Evolutionary conservation across 2,888 invertebrate genomes (phyloP).

Genomic region (Frankliniella intonsa): DNA sequence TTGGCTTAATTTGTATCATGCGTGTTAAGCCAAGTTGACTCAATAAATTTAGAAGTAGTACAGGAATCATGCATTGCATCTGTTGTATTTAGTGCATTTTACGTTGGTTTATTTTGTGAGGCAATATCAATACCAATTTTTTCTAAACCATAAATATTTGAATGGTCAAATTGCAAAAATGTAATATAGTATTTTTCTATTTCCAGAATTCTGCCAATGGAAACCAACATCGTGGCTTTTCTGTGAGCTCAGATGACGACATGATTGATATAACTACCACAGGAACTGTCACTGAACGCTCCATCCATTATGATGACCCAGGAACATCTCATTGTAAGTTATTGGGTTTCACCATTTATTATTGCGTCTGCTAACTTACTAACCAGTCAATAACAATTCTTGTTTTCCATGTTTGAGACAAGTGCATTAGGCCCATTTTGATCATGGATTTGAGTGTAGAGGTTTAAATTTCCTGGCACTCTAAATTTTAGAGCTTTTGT

Average conservation of each 20-base stretch:
- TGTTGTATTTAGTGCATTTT: not conserved
- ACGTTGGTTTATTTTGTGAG: not conserved
- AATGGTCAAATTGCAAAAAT: too few relatives aligned
- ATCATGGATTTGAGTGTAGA: too few relatives aligned
- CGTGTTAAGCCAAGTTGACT: too few relatives aligned
- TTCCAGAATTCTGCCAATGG: conserved; percentile 35
- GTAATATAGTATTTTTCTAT: conserved; percentile 35
- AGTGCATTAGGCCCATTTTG: too few relatives aligned
- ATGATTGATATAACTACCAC: conserved; percentile 63
- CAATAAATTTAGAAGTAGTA: too few relatives aligned
- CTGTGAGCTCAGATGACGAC: conserved; percentile 56
- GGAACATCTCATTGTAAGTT: conserved; percentile 46
- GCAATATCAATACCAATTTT: not conserved
- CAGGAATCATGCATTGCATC: not conserved
- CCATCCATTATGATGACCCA: conserved; percentile 39
- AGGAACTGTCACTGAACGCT: conserved; percentile 44
- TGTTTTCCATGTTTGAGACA: too few relatives aligned
- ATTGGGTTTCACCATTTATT: not conserved
- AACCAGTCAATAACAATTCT: too few relatives aligned
- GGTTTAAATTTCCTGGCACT: too few relatives aligned
- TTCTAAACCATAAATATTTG: too few relatives aligned
- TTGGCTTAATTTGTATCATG: not conserved
- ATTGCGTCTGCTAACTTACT: too few relatives aligned
- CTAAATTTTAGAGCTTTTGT: too few relatives aligned
- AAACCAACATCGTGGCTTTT: conserved; percentile 41